Conservation (phyloP, 30 jellyfish, hydroid and myxozoan genomes). For the Turritopsis rubra region DNA sequence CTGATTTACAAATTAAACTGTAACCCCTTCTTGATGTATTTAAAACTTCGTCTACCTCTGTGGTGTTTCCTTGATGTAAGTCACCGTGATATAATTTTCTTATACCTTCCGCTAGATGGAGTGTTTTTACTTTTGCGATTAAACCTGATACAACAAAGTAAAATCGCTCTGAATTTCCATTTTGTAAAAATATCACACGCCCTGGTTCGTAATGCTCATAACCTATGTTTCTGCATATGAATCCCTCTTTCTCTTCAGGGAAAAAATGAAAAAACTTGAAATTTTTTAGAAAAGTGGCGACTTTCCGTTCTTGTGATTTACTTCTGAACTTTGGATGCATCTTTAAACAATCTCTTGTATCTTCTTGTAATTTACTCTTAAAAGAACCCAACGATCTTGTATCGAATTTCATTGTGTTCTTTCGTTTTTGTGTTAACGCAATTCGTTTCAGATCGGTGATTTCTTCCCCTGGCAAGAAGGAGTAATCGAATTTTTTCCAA, state of each 20-base stretch:
- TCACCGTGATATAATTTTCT: slow-evolving; percentile 52
- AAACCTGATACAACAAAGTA: slow-evolving; percentile 47
- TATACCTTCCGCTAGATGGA: slow-evolving; percentile 44
- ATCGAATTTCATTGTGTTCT: neutral
- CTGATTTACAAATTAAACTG: slow-evolving; percentile 52
- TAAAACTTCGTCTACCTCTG: slow-evolving; percentile 51
- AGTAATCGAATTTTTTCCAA: neutral
- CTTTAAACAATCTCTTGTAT: neutral
- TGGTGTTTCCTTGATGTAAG: slow-evolving; percentile 45
- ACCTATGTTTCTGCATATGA: neutral
- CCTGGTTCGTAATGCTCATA: slow-evolving; percentile 50
- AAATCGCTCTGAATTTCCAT: slow-evolving; percentile 43
- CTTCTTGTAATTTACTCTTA: neutral
- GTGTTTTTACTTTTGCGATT: slow-evolving; percentile 42
- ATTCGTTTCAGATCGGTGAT: neutral
- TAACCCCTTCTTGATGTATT: slow-evolving; percentile 29
- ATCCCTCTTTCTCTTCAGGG: neutral
- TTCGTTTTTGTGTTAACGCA: neutral
- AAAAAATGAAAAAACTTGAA: neutral
- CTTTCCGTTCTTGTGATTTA: neutral
- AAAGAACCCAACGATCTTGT: neutral
- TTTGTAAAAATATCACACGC: slow-evolving; percentile 54
- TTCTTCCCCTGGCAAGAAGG: neutral
- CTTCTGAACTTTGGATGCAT: neutral
- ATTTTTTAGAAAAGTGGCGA: neutral